Percentiles rank a stretch among this genome's conserved stretches.
phyloP scores from a whole-genome alignment of 1,140 invertebrate species.

The Aphaenogaster ashmeadi region DNA sequence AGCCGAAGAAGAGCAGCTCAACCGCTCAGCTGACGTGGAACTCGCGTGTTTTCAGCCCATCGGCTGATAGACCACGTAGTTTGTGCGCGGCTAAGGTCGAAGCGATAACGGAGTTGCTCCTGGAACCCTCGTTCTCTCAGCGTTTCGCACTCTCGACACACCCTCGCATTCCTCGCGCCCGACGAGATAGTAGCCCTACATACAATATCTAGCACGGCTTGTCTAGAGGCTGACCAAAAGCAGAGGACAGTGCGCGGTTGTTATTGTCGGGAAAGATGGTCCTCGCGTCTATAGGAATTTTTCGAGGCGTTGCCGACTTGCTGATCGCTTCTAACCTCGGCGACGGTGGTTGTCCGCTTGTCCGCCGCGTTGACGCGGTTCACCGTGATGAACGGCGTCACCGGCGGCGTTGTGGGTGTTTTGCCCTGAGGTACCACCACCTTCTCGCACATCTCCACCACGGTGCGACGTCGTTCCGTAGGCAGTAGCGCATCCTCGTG shows the following conservation, averaged over 20 bases:
- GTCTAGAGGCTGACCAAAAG: constrained; percentile 50
- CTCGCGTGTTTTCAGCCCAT: background rate
- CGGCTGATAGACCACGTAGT: background rate
- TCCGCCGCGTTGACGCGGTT: constrained; percentile 73
- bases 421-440: constrained; percentile 81
- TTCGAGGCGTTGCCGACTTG: constrained; percentile 77
- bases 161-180: background rate
- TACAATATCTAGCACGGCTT: constrained; percentile 46
- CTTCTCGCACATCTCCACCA: constrained; percentile 85
- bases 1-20: background rate
- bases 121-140: background rate
- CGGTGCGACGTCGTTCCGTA: constrained; percentile 78
- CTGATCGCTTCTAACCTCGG: constrained; percentile 84
- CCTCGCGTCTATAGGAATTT: constrained; percentile 75
- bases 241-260: constrained; percentile 17
- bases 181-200: constrained; percentile 4
- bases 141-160: constrained; percentile 4
- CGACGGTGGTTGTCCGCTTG: constrained; percentile 69
- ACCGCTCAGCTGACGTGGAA: constrained; percentile 8
- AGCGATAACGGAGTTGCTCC: background rate
- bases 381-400: constrained; percentile 83
- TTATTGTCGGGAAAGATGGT: constrained; percentile 18
- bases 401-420: constrained; percentile 72
- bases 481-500: constrained; percentile 67
- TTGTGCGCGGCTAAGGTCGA: background rate